phyloP scores from a whole-genome alignment of 1,140 invertebrate genomes.

The Lasaia peninsularis region DNA sequence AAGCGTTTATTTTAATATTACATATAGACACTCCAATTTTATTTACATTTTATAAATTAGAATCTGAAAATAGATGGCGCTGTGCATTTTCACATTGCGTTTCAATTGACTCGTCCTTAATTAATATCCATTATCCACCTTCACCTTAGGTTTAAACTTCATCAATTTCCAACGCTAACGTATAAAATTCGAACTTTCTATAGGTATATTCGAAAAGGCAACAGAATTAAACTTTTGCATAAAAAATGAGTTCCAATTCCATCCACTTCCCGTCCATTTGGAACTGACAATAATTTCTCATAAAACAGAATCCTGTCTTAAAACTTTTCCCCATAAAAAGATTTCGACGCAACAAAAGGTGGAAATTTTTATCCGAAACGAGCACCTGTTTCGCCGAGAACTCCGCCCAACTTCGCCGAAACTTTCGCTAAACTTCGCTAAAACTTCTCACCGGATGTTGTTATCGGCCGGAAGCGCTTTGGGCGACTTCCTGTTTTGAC shows the following conservation, averaged over 20 bases:
- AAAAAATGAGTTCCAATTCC: conserved; percentile 3
- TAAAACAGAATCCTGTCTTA: conserved; percentile 39
- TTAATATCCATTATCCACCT: no score
- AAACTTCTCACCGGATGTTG: conserved; percentile 57
- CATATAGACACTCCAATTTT: no score
- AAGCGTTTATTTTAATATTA: no score
- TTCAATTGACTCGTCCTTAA: no score
- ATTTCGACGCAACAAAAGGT: conserved; percentile 57
- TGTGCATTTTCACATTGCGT: no score
- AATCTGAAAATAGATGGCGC: no score
- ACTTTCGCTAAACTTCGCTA: conserved; percentile 48
- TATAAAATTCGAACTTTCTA: no score
- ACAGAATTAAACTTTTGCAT: background rate
- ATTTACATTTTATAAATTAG: no score
- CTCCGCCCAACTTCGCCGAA: conserved; percentile 18
- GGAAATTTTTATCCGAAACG: conserved; percentile 64
- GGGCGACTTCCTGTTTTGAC: conserved; percentile 71
- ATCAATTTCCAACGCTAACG: no score
- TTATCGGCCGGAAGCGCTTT: conserved; percentile 74
- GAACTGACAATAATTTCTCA: conserved; percentile 31
- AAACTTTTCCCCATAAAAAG: conserved; percentile 58
- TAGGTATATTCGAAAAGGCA: background rate
- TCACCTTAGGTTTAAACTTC: no score
- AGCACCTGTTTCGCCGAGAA: conserved; percentile 54
- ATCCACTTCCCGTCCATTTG: conserved; percentile 14